Evolutionary conservation across 2,888 invertebrate genomes (phyloP).

Genomic region (Heliconius erato): DNA sequence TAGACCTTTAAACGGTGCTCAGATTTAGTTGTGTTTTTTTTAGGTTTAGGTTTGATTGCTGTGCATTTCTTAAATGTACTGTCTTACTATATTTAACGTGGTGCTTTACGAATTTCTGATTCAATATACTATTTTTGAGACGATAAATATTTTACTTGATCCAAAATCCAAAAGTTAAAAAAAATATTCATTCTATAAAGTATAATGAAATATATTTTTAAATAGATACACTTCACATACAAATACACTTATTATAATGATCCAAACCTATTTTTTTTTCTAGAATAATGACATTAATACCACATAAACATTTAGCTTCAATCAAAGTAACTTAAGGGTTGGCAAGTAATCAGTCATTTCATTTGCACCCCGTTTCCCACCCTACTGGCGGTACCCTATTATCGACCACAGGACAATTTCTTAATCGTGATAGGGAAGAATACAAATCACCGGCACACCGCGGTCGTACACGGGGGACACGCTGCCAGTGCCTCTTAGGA

Average conservation of each 20-base stretch:
- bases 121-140: neutral
- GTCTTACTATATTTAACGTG: neutral
- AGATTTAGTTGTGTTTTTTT: neutral
- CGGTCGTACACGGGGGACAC: slow-evolving; percentile 71
- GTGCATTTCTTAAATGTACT: neutral
- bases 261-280: neutral
- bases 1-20: too few relatives aligned
- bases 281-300: neutral
- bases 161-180: neutral
- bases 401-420: slow-evolving; percentile 63
- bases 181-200: too few relatives aligned
- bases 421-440: slow-evolving; percentile 76
- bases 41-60: neutral
- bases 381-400: slow-evolving; percentile 50
- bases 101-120: neutral
- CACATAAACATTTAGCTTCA: slow-evolving; percentile 14
- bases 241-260: too few relatives aligned
- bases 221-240: too few relatives aligned
- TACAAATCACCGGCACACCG: slow-evolving; percentile 79
- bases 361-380: slow-evolving; percentile 44
- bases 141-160: neutral
- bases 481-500: slow-evolving; percentile 60
- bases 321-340: slow-evolving; percentile 29
- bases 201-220: too few relatives aligned
- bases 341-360: slow-evolving; percentile 44